Evolutionary conservation across 2,113 vertebrate species (phyloP).

Genomic region (Calidris pygmaea): DNA sequence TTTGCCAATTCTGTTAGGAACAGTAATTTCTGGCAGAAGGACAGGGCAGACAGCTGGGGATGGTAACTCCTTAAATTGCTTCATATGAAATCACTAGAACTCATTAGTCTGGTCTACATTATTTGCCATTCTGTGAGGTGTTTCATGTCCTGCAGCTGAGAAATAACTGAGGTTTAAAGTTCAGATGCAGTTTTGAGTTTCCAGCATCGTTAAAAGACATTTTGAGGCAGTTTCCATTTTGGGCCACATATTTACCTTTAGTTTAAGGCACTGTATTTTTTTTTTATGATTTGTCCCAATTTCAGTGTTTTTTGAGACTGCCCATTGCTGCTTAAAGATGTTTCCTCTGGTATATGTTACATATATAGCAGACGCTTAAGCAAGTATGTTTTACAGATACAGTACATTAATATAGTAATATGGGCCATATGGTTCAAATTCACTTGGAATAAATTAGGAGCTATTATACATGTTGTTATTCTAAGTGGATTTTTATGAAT

Average conservation of each 20-base stretch:
- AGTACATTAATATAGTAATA: constrained; percentile 6
- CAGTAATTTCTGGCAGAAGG: not conserved
- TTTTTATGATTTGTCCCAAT: not conserved
- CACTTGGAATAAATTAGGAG: constrained; percentile 48
- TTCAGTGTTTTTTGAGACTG: not conserved
- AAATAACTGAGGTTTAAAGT: not conserved
- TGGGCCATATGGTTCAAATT: constrained; percentile 27
- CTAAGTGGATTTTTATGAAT: constrained; percentile 8
- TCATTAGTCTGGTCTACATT: not conserved
- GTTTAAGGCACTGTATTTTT: not conserved
- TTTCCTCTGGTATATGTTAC: not conserved
- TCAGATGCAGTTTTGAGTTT: not conserved
- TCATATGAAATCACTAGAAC: not conserved
- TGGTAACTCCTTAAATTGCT: not conserved
- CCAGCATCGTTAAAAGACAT: not conserved
- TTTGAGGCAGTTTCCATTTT: not conserved
- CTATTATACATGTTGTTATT: not conserved
- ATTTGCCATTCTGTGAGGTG: not conserved
- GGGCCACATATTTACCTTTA: not conserved
- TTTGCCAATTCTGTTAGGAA: not conserved
- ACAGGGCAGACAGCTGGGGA: not conserved
- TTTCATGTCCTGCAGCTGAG: not conserved
- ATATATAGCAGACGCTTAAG: not conserved
- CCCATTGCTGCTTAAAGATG: not conserved
- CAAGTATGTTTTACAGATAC: not conserved